Evolutionary conservation across 1,140 invertebrate genomes (phyloP).

Genomic region (Calliopsis andreniformis): DNA sequence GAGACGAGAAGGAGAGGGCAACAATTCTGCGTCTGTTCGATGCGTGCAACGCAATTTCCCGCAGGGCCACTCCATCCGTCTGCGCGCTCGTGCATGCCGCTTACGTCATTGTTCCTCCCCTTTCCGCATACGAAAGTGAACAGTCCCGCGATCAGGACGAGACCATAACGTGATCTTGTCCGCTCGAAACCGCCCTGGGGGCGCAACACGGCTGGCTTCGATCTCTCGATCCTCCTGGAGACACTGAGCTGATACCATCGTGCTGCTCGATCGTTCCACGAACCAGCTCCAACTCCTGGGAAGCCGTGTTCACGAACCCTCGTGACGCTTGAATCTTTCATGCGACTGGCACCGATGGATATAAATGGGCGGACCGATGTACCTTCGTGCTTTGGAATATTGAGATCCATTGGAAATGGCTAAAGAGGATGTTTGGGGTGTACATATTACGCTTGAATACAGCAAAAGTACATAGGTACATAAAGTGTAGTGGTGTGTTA

Average conservation of each 20-base stretch:
- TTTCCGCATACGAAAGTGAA: slow-evolving; percentile 68
- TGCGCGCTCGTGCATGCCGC: slow-evolving; percentile 65
- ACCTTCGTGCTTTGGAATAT: slow-evolving; percentile 6
- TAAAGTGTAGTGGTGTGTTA: no score
- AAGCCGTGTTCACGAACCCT: slow-evolving; percentile 9
- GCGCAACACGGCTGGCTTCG: slow-evolving; percentile 31
- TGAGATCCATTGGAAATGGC: slow-evolving; percentile 18
- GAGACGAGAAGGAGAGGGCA: slow-evolving; percentile 10
- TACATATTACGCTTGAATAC: no score
- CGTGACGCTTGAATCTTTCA: slow-evolving; percentile 43
- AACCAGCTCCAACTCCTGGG: no score
- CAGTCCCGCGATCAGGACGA: slow-evolving; percentile 59
- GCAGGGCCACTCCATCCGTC: slow-evolving; percentile 58
- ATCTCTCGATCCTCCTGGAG: slow-evolving; percentile 14
- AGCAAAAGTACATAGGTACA: no score
- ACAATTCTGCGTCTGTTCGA: slow-evolving; percentile 60
- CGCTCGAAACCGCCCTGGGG: slow-evolving; percentile 45
- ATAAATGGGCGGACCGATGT: slow-evolving; percentile 24
- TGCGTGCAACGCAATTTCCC: slow-evolving; percentile 70
- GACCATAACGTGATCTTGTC: slow-evolving; percentile 60
- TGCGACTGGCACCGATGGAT: slow-evolving; percentile 27
- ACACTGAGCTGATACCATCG: no score
- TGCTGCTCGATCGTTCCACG: slow-evolving; percentile 27
- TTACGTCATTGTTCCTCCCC: slow-evolving; percentile 65
- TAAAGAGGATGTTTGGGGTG: no score